These are phyloP conservation scores for Chiroxiphia lanceolata DNA, from an alignment of 2,797 vertebrate genomes.

Conservation along the genomic window DNA sequence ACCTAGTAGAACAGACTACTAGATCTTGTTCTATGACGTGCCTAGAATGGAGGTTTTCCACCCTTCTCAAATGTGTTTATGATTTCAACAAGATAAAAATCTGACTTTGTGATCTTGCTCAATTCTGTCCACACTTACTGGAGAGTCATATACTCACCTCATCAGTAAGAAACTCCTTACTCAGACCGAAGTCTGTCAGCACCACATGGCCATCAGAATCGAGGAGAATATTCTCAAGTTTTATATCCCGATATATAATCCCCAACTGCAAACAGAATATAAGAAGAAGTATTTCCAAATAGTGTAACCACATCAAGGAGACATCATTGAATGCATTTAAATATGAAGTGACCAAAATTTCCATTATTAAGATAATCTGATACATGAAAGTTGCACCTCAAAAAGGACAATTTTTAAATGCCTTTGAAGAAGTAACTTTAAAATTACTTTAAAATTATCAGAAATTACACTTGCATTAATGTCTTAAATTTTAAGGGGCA, in stretches of 20 bases:
- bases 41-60: background rate
- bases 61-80: background rate
- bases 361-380: background rate
- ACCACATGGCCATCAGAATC: conserved; percentile 95
- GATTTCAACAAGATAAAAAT: background rate
- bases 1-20: background rate
- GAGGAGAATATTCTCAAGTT: conserved; percentile 96
- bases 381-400: background rate
- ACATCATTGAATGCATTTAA: background rate
- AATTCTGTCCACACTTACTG: background rate
- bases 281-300: background rate
- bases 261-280: conserved; percentile 84
- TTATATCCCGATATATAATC: conserved; percentile 97
- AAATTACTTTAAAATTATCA: background rate
- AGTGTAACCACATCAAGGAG: background rate
- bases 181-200: conserved; percentile 97
- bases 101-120: background rate
- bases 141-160: conserved; percentile 82
- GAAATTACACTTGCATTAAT: background rate
- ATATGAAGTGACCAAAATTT: background rate
- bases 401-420: background rate
- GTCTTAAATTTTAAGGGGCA: background rate
- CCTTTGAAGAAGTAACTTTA: background rate
- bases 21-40: background rate
- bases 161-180: conserved; percentile 95